A percentile compares a stretch with the other conserved stretches of the same genome.
phyloP scores from a whole-genome alignment of 2,888 invertebrate species.

The Graphium colonna region DNA sequence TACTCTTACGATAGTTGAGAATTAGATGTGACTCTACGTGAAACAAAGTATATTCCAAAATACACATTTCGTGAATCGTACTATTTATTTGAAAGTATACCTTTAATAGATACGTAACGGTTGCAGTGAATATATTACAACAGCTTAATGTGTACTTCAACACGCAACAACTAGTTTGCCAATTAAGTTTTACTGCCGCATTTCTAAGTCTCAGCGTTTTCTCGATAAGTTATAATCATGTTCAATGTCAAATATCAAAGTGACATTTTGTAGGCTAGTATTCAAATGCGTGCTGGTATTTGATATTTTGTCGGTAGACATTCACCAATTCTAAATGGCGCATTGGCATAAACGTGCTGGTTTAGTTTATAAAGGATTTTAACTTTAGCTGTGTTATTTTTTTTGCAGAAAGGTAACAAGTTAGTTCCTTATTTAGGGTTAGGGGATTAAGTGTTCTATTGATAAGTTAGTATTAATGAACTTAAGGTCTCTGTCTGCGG shows the following conservation, averaged over 20 bases:
- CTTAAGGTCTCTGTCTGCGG: no score
- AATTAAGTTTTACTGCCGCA: constrained; percentile 33
- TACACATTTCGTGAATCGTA: not conserved
- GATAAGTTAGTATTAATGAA: no score
- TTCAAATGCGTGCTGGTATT: constrained; percentile 20
- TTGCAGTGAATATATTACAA: not conserved
- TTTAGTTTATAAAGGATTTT: no score
- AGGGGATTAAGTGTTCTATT: no score
- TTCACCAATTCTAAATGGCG: not conserved
- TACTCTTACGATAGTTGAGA: no score
- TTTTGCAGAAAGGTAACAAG: no score
- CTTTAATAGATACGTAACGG: not conserved
- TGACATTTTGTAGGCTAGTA: constrained; percentile 25
- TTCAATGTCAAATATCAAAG: not conserved
- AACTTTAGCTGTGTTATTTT: no score
- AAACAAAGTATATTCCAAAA: no score
- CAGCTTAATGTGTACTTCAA: not conserved
- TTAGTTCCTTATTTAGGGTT: no score
- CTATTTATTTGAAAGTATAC: not conserved
- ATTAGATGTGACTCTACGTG: no score
- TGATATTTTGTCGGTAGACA: constrained; percentile 20
- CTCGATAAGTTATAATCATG: not conserved
- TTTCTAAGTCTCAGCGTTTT: constrained; percentile 24
- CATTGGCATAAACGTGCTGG: not conserved
- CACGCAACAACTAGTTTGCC: not conserved